Conservation (phyloP, 1,140 invertebrate species). For the Ruditapes philippinarum region DNA sequence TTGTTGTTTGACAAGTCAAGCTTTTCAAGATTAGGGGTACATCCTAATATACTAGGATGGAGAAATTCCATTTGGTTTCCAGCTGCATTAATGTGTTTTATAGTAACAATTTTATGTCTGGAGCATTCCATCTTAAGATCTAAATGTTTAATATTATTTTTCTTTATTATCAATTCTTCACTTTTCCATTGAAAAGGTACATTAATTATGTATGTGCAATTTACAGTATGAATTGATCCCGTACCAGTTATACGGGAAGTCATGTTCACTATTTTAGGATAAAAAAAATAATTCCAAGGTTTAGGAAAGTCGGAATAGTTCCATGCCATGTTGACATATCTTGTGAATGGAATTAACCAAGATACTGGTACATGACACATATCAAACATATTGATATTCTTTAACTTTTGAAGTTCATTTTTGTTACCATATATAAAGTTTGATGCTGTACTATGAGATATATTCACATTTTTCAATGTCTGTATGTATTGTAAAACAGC, state of each 20-base stretch:
- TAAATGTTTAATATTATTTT: slow-evolving; percentile 9
- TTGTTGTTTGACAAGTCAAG: slow-evolving; percentile 11
- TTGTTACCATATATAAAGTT: not conserved
- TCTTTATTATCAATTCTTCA: not conserved
- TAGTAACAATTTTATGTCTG: not conserved
- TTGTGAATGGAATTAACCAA: not conserved
- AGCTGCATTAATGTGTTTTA: not conserved
- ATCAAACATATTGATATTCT: not conserved
- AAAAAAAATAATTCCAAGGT: not conserved
- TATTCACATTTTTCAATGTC: not conserved
- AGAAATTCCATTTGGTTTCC: slow-evolving; percentile 17
- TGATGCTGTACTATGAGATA: not conserved
- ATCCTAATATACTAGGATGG: slow-evolving; percentile 2
- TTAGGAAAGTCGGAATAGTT: not conserved
- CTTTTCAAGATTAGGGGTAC: not conserved
- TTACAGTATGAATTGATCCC: not conserved
- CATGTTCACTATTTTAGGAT: not conserved
- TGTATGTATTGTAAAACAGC: not conserved
- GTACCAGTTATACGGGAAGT: not conserved
- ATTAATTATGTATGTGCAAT: not conserved
- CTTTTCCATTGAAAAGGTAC: not conserved
- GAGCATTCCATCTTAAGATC: not conserved
- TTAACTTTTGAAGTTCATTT: not conserved
- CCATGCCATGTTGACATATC: not conserved
- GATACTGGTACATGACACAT: not conserved